Evolutionary conservation across 2,113 vertebrate genomes (phyloP).

Genomic region (Pluvianellus socialis): DNA sequence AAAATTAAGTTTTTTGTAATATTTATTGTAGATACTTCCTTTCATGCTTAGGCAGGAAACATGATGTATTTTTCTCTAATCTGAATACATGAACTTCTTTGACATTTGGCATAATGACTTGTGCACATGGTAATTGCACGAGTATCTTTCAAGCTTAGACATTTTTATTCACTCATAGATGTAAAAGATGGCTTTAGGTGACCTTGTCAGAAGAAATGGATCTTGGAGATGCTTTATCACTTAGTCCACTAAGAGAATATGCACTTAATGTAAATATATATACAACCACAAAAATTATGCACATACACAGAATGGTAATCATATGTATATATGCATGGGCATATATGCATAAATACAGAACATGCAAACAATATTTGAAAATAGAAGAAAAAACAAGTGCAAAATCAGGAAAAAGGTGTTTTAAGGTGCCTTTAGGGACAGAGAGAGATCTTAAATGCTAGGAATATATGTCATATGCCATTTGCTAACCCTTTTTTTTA

Average conservation of each 20-base stretch:
- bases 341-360: not conserved
- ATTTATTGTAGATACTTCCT: not conserved
- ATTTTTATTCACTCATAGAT: not conserved
- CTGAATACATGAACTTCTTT: not conserved
- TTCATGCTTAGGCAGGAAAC: not conserved
- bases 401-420: not conserved
- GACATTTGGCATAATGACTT: too few species aligned
- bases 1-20: not conserved
- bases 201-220: not conserved
- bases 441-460: not conserved
- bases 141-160: not conserved
- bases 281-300: not conserved
- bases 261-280: not conserved
- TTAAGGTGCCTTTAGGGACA: not conserved
- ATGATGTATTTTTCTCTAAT: not conserved
- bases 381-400: not conserved
- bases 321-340: not conserved
- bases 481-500: not conserved
- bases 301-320: not conserved
- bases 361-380: not conserved
- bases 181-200: not conserved
- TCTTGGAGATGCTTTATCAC: not conserved
- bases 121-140: not conserved
- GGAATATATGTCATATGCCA: not conserved
- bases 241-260: not conserved